phyloP scores from a whole-genome alignment of 2,113 vertebrate genomes.

The Triplophysa dalaica region DNA sequence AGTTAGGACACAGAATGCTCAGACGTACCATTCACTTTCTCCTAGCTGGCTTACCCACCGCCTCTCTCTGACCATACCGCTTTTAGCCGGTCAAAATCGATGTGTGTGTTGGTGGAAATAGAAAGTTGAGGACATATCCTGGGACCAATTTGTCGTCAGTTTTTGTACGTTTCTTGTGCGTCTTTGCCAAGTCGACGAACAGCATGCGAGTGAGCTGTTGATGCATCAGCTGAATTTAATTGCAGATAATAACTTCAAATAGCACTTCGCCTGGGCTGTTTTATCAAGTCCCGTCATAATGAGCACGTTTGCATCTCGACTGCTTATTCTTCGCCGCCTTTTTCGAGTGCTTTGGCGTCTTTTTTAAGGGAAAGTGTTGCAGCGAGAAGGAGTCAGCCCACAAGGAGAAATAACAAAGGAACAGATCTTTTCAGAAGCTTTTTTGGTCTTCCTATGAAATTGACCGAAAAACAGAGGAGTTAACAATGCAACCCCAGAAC shows the following conservation, averaged over 20 bases:
- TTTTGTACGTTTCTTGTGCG: conserved; percentile 13
- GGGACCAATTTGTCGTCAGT: conserved; percentile 49
- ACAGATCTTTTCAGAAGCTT: conserved; percentile 8
- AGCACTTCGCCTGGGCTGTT: conserved; percentile 31
- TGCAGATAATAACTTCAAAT: conserved; percentile 44
- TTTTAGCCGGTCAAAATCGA: conserved; percentile 3
- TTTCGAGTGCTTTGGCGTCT: conserved; percentile 27
- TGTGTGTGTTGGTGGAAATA: conserved; percentile 3
- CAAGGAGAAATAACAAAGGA: conserved; percentile 9
- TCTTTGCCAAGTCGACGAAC: conserved; percentile 12
- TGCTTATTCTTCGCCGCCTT: conserved; percentile 26
- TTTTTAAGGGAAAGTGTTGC: conserved; percentile 20
- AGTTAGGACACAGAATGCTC: neutral
- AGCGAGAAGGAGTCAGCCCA: conserved; percentile 6
- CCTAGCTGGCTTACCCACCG: conserved; percentile 18
- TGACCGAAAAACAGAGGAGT: conserved; percentile 8
- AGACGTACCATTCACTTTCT: conserved; percentile 23
- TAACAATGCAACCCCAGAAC: conserved; percentile 12
- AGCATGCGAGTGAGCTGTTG: conserved; percentile 42
- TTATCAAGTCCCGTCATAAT: conserved; percentile 25
- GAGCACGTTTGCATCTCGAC: conserved; percentile 30
- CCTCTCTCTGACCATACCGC: conserved; percentile 25
- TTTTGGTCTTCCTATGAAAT: conserved; percentile 18
- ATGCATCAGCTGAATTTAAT: conserved; percentile 30
- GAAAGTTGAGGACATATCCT: conserved; percentile 37